phyloP scores from a whole-genome alignment of 2,888 invertebrate species.

The Crematogaster levior region DNA sequence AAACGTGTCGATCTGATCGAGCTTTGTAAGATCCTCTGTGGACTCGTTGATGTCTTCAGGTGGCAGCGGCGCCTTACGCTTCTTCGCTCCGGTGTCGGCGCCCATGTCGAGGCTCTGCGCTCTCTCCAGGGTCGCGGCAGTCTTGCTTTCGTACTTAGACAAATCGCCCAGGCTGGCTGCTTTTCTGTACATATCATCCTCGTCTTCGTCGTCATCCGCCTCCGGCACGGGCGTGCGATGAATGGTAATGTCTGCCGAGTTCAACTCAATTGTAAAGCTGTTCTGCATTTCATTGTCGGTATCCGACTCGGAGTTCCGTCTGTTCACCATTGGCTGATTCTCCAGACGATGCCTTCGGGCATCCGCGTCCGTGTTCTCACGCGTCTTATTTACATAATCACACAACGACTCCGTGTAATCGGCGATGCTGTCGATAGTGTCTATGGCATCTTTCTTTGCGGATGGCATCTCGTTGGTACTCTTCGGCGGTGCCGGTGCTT shows the following conservation, averaged over 20 bases:
- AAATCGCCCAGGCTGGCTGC: conserved; percentile 93
- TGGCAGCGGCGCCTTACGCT: conserved; percentile 89
- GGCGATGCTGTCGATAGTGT: conserved; percentile 77
- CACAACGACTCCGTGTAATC: conserved; percentile 79
- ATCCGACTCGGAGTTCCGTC: conserved; percentile 86
- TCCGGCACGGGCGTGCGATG: conserved; percentile 87
- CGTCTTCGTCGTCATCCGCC: conserved; percentile 86
- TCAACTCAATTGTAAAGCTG: conserved; percentile 89
- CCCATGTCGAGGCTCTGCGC: conserved; percentile 93
- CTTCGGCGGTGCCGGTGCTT: conserved; percentile 91
- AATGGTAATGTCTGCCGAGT: conserved; percentile 91
- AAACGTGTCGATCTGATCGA: conserved; percentile 90
- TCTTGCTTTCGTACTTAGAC: conserved; percentile 89
- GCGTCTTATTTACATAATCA: conserved; percentile 74
- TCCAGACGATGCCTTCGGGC: conserved; percentile 57
- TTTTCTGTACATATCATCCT: conserved; percentile 89
- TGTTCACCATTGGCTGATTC: conserved; percentile 55
- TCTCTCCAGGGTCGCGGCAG: conserved; percentile 89
- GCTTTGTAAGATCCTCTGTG: conserved; percentile 82
- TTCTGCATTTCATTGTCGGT: conserved; percentile 85
- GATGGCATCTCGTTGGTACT: neutral
- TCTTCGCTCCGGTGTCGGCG: conserved; percentile 87
- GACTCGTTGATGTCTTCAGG: conserved; percentile 84
- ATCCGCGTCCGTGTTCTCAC: conserved; percentile 64
- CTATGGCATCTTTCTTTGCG: conserved; percentile 66